Evolutionary conservation across 2,888 invertebrate species (phyloP), one percentile per base, ranked within the genome.

Genomic region (Cephus sareptanus): DNA sequence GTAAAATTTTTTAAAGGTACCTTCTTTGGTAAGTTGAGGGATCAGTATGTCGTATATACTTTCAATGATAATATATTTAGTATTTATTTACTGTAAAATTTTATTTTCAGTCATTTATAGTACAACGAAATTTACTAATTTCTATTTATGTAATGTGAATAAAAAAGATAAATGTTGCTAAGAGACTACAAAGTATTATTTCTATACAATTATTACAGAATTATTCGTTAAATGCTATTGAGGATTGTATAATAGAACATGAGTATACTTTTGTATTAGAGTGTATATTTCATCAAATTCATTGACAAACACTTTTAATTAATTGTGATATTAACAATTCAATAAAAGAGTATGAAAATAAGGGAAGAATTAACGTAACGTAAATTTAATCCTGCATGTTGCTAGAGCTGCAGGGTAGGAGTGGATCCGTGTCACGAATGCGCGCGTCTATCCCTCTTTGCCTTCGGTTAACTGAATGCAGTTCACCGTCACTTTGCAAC

Each of bases 371-470:
- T 74, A 13, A 23, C 35, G 23, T 56, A 56, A 56, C 23, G 56
- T 56, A 56, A 56, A 56, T 23, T 40, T 56, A 56, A 56, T 23
- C 56, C 56, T 23, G 56, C 23, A 56, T 56, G 69, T 73, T 75
- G 40, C 34, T 31, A 70, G 33, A 34, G 71, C 74, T 73, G 69
- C 35, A 75, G 76, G 81, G 83, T 82, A 77, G 84, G 79, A 83
- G 81, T 83, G 86, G 83, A 89, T 87, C 86, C 87, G 87, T 90
- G 89, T 89, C 88, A 88, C 87, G 89, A 89, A 87, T 90, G 89
- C 89, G 90, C 89, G 88, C 89, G 89, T 85, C 87, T 86, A 84
- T 83, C 81, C 85, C 82, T 83, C 82, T 79, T 85, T 82, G 77
- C 81, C 81, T 83, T 71, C 31, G 79, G 80, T 81, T 82, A 81